Conservation (phyloP, 2,888 invertebrate genomes). For the Hymenopus coronatus region DNA sequence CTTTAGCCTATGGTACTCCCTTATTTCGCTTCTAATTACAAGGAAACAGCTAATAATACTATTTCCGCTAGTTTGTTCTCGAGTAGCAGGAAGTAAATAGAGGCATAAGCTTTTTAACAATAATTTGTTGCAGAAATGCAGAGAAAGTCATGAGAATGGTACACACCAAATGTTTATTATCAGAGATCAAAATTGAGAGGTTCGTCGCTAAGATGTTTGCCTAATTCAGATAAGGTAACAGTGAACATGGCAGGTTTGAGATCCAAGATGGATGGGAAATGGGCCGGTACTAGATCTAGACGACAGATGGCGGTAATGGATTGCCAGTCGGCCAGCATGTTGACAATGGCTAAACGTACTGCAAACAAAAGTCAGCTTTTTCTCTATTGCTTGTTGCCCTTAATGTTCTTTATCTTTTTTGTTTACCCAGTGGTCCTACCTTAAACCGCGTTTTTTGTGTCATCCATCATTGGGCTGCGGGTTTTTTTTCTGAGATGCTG, state of each 20-base stretch:
- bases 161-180: too few relatives aligned
- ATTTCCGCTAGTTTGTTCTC: too few relatives aligned
- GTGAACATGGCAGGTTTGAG: neutral
- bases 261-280: neutral
- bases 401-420: neutral
- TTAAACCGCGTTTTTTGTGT: neutral
- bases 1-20: too few relatives aligned
- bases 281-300: neutral
- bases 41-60: too few relatives aligned
- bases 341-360: neutral
- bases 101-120: too few relatives aligned
- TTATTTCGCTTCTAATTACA: too few relatives aligned
- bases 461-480: neutral
- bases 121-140: too few relatives aligned
- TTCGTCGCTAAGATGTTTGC: neutral
- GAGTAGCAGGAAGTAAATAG: too few relatives aligned
- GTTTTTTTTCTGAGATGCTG: neutral
- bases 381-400: neutral
- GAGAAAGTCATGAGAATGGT: too few relatives aligned
- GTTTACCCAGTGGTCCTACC: neutral
- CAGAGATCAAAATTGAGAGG: too few relatives aligned
- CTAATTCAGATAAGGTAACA: neutral
- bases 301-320: neutral
- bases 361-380: neutral
- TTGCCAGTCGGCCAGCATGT: neutral